phyloP scores from a whole-genome alignment of 2,797 vertebrate species.

The Allobates femoralis region DNA sequence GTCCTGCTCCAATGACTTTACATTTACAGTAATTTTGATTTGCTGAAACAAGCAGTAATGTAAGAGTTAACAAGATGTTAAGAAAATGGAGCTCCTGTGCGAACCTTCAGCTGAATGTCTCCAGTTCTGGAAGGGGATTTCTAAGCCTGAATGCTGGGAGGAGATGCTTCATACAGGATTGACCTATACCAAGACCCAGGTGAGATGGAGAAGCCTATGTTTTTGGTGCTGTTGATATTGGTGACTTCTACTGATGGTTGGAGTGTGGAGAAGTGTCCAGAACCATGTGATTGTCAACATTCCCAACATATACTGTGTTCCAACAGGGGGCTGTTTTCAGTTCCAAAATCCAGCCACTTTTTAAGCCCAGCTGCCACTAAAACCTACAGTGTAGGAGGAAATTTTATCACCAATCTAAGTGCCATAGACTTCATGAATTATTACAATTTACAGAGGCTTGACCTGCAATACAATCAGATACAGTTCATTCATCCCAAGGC shows the following conservation, averaged over 20 bases:
- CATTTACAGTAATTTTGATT: background rate
- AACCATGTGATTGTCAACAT: slow-evolving; percentile 91
- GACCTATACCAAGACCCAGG: slow-evolving; percentile 21
- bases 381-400: slow-evolving; percentile 91
- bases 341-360: slow-evolving; percentile 76
- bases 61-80: slow-evolving; percentile 59
- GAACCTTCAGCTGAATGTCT: background rate
- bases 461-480: slow-evolving; percentile 93
- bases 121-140: slow-evolving; percentile 68
- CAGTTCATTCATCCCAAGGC: slow-evolving; percentile 84
- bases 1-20: slow-evolving; percentile 15
- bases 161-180: slow-evolving; percentile 69
- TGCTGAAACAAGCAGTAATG: background rate
- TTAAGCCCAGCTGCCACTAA: slow-evolving; percentile 68
- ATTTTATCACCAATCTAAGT: slow-evolving; percentile 90
- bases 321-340: slow-evolving; percentile 87
- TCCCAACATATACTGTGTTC: slow-evolving; percentile 89
- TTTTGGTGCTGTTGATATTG: slow-evolving; percentile 70
- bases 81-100: background rate
- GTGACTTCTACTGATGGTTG: slow-evolving; percentile 68
- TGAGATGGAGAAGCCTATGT: slow-evolving; percentile 62
- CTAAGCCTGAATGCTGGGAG: slow-evolving; percentile 68
- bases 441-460: slow-evolving; percentile 83
- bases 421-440: slow-evolving; percentile 85
- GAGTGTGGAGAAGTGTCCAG: slow-evolving; percentile 80